These are phyloP conservation scores for Lasaia peninsularis DNA, from an alignment of 1,140 invertebrate genomes.

Conservation along the genomic window DNA sequence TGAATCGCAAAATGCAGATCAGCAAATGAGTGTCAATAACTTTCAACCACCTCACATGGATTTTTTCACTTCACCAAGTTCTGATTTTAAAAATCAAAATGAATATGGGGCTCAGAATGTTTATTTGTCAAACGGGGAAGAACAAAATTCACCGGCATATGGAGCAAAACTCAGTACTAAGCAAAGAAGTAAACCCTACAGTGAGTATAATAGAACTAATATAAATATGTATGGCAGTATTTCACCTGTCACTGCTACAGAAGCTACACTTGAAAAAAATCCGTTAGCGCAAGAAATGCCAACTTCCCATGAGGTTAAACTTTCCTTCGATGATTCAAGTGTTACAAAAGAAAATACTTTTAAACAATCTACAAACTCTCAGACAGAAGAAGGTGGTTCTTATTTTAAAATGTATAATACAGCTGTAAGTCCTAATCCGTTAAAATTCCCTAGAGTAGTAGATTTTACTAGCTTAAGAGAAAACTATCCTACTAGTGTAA, in stretches of 20 bases:
- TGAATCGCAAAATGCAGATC: slow-evolving; percentile 28
- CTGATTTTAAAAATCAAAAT: slow-evolving; percentile 32
- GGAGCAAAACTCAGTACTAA: slow-evolving; percentile 57
- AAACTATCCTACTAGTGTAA: slow-evolving; percentile 44
- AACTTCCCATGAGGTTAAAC: slow-evolving; percentile 15
- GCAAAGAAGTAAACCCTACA: slow-evolving; percentile 35
- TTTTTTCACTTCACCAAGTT: slow-evolving; percentile 40
- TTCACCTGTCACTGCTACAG: slow-evolving; percentile 18
- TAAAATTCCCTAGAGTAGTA: slow-evolving; percentile 55
- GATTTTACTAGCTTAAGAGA: slow-evolving; percentile 58
- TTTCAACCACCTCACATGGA: slow-evolving; percentile 39
- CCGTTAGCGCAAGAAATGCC: slow-evolving; percentile 14
- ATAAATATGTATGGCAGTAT: slow-evolving; percentile 31
- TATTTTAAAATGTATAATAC: slow-evolving; percentile 14
- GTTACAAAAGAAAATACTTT: slow-evolving; percentile 1
- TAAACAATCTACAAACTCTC: not conserved
- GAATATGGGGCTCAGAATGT: slow-evolving; percentile 16
- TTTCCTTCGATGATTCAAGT: slow-evolving; percentile 17
- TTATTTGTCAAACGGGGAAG: slow-evolving; percentile 26
- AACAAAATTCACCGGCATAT: slow-evolving; percentile 47
- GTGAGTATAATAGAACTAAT: slow-evolving; percentile 41
- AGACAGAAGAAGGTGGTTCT: slow-evolving; percentile 12
- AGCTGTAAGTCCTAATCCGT: slow-evolving; percentile 22
- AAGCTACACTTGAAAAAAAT: slow-evolving; percentile 21
- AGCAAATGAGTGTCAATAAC: slow-evolving; percentile 38